phyloP scores from a whole-genome alignment of 2,888 invertebrate species.

The Polymixis flavicincta region DNA sequence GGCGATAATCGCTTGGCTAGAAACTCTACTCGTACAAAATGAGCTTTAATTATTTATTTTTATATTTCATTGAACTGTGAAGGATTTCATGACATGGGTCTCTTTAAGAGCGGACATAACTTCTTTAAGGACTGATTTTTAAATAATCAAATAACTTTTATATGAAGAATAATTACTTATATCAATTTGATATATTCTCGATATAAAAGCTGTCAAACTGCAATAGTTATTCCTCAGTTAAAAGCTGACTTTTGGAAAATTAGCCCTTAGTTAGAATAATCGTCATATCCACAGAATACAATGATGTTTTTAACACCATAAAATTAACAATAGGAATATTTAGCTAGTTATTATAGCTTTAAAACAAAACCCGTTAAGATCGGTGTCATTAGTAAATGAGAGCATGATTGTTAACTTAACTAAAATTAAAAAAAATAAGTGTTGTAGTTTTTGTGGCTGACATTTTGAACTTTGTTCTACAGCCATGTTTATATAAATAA shows the following conservation, averaged over 20 bases:
- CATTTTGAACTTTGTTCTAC: constrained; percentile 58
- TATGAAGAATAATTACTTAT: too few species aligned
- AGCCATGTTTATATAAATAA: constrained; percentile 48
- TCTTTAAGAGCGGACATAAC: background rate
- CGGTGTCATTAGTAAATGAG: constrained; percentile 36
- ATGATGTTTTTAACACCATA: constrained; percentile 31
- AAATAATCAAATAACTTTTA: too few species aligned
- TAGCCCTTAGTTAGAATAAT: background rate
- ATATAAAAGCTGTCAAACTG: too few species aligned
- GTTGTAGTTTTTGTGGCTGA: constrained; percentile 16
- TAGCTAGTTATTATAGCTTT: constrained; percentile 5
- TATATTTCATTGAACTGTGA: background rate
- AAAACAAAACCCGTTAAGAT: constrained; percentile 39
- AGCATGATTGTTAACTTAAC: constrained; percentile 35
- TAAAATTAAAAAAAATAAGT: constrained; percentile 18
- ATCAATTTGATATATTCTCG: too few species aligned
- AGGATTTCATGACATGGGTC: background rate
- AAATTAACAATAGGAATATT: constrained; percentile 24
- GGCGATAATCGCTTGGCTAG: background rate
- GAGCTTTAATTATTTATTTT: background rate
- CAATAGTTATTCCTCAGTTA: too few species aligned
- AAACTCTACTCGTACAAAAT: background rate
- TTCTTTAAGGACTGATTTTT: background rate
- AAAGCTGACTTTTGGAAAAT: too few species aligned
- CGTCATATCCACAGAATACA: background rate